phyloP scores from a whole-genome alignment of 2,888 invertebrate species.

The Andricus curvator region DNA sequence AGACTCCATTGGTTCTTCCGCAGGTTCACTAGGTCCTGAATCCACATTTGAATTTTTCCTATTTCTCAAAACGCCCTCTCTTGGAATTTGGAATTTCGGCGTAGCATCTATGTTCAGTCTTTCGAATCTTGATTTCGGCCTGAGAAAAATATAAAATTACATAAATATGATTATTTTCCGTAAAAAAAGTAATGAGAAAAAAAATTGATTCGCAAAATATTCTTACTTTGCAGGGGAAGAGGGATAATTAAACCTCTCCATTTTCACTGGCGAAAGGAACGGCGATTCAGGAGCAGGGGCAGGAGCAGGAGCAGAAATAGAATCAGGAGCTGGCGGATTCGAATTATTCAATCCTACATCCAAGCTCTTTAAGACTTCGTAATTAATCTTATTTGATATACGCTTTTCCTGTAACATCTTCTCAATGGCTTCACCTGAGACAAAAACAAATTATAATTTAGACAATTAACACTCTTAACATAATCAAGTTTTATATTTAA shows the following conservation, averaged over 20 bases:
- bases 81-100: slow-evolving; percentile 42
- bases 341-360: slow-evolving; percentile 74
- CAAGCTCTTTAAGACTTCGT: slow-evolving; percentile 94
- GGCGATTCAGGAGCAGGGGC: slow-evolving; percentile 43
- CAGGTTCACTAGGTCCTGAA: slow-evolving; percentile 35
- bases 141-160: slow-evolving; percentile 9
- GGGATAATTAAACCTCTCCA: slow-evolving; percentile 43
- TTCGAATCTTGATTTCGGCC: slow-evolving; percentile 33
- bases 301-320: slow-evolving; percentile 36
- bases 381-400: slow-evolving; percentile 98
- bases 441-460: slow-evolving; percentile 14
- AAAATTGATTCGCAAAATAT: slow-evolving; percentile 16
- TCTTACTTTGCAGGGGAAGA: slow-evolving; percentile 46
- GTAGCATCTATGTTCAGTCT: slow-evolving; percentile 39
- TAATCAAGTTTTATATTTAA: neutral
- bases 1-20: slow-evolving; percentile 42
- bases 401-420: slow-evolving; percentile 97
- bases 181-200: neutral
- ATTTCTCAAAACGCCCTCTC: slow-evolving; percentile 43
- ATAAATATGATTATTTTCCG: neutral
- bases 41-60: slow-evolving; percentile 44
- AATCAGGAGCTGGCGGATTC: slow-evolving; percentile 48
- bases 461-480: neutral
- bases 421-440: slow-evolving; percentile 92
- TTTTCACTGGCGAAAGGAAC: slow-evolving; percentile 47